phyloP scores from a whole-genome alignment of 2,888 invertebrate genomes.

The Erebia epiphron region DNA sequence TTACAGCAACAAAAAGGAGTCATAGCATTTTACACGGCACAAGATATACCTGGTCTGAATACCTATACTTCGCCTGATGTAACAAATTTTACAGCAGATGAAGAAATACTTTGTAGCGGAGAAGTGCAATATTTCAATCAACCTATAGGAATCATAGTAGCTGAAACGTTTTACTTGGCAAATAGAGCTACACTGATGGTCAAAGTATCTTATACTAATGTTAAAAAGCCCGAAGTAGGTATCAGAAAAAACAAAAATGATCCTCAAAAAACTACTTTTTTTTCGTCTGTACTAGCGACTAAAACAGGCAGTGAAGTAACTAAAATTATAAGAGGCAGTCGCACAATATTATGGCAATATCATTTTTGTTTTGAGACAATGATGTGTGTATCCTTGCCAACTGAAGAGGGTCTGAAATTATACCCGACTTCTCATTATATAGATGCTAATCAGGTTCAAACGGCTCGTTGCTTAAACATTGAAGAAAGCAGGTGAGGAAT shows the following conservation, averaged over 20 bases:
- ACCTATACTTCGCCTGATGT: conserved; percentile 62
- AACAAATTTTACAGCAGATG: conserved; percentile 48
- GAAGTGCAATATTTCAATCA: conserved; percentile 85
- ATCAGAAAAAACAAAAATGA: conserved; percentile 56
- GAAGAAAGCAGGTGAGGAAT: conserved; percentile 11
- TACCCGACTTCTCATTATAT: conserved; percentile 83
- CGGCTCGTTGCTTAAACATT: conserved; percentile 5
- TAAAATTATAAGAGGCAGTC: conserved; percentile 81
- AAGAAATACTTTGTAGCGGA: conserved; percentile 79
- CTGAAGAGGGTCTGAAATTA: conserved; percentile 86
- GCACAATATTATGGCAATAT: conserved; percentile 83
- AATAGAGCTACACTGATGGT: conserved; percentile 83
- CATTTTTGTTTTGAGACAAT: conserved; percentile 88
- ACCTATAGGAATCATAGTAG: conserved; percentile 86
- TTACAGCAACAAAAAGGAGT: conserved; percentile 85
- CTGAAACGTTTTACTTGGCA: conserved; percentile 81
- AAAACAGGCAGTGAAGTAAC: conserved; percentile 65
- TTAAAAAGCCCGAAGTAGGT: conserved; percentile 57
- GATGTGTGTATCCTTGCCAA: conserved; percentile 82
- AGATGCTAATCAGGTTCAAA: conserved; percentile 70
- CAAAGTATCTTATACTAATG: conserved; percentile 78
- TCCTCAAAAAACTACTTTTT: conserved; percentile 53
- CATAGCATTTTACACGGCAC: conserved; percentile 84
- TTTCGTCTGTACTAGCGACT: conserved; percentile 53
- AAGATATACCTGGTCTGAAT: conserved; percentile 88